These are phyloP conservation scores for Urosaurus nigricauda DNA, from an alignment of 2,797 vertebrate species.

Conservation along the genomic window DNA sequence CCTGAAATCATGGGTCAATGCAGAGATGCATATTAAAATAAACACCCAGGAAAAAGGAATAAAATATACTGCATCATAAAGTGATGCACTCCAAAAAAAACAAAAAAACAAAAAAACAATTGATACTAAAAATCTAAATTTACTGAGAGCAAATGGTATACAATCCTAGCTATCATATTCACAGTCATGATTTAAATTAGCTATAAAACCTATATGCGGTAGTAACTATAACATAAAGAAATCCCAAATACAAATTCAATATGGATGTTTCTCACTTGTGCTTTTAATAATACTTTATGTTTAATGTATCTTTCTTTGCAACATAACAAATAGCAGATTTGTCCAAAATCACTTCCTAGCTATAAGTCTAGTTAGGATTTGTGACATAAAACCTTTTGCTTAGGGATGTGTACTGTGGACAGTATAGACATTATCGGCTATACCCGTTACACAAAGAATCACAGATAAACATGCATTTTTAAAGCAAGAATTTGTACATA, in stretches of 20 bases:
- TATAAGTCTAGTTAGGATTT: not conserved
- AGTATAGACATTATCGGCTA: not conserved
- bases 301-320: not conserved
- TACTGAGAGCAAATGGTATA: not conserved
- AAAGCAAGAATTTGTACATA: not conserved
- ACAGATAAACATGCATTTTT: not conserved
- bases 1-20: not conserved
- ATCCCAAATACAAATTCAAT: not conserved
- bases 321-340: not conserved
- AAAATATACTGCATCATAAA: not conserved
- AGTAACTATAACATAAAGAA: not conserved
- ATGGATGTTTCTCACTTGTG: not conserved
- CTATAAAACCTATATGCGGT: no score
- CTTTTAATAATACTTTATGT: not conserved
- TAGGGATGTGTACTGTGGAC: not conserved
- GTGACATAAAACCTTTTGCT: not conserved
- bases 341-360: not conserved
- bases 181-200: not conserved
- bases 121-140: not conserved
- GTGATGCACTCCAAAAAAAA: not conserved
- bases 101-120: no score
- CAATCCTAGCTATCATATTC: not conserved
- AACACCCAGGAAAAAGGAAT: not conserved
- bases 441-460: not conserved
- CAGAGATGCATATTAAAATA: not conserved